Percentiles rank a stretch among this genome's conserved stretches.
phyloP scores from a whole-genome alignment of 2,113 vertebrate genomes.

The Gnathonemus longibarbis region DNA sequence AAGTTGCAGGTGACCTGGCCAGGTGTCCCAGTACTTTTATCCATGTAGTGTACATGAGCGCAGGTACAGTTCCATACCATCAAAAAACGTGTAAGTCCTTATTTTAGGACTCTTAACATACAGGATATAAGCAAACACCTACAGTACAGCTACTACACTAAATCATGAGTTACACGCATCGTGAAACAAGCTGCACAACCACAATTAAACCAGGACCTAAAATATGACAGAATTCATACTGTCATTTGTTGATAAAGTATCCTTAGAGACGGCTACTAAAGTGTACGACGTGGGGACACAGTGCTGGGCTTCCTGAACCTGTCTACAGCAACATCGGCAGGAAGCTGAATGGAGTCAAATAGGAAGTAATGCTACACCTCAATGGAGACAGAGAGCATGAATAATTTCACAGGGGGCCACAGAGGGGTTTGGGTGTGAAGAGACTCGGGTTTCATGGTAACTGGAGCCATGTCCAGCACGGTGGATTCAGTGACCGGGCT shows the following conservation, averaged over 20 bases:
- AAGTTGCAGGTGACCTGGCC: neutral
- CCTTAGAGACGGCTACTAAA: neutral
- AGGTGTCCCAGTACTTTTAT: neutral
- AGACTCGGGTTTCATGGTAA: constrained; percentile 17
- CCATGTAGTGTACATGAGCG: neutral
- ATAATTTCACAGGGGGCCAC: constrained; percentile 16
- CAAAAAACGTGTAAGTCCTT: neutral
- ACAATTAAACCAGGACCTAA: neutral
- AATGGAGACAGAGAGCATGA: constrained; percentile 1
- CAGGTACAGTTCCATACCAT: neutral
- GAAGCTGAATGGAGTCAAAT: neutral
- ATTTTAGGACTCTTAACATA: neutral
- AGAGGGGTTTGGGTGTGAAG: constrained; percentile 2
- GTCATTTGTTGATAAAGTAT: neutral
- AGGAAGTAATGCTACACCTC: constrained; percentile 21
- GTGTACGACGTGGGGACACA: neutral
- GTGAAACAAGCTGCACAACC: neutral
- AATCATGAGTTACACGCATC: neutral
- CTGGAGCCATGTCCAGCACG: neutral
- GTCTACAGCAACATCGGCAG: neutral
- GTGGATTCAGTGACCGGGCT: neutral
- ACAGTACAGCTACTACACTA: neutral
- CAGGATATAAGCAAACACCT: neutral
- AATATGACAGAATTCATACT: neutral
- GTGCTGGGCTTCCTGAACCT: neutral